A percentile compares a stretch with the other conserved stretches of the same genome.
phyloP scores from a whole-genome alignment of 1,140 invertebrate genomes.

The Doryteuthis pealeii region DNA sequence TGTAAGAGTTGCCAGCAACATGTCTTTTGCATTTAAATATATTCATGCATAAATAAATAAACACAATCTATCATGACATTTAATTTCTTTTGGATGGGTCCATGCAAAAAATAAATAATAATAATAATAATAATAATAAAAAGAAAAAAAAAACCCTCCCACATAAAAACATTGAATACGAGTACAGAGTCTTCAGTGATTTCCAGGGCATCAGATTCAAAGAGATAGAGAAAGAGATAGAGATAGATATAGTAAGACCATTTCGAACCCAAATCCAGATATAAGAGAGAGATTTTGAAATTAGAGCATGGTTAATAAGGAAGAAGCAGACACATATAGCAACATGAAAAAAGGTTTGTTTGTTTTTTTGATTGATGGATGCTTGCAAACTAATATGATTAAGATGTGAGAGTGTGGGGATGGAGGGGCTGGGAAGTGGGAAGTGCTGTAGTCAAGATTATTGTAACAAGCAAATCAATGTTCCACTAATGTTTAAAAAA shows the following conservation, averaged over 20 bases:
- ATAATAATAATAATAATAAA: too few relatives aligned
- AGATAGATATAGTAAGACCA: too few relatives aligned
- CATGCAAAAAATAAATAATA: not conserved
- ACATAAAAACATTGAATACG: not conserved
- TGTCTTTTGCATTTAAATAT: not conserved
- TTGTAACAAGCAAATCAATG: too few relatives aligned
- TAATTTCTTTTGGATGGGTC: not conserved
- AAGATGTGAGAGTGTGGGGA: too few relatives aligned
- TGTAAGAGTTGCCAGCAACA: conserved; percentile 3
- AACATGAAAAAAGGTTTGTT: not conserved
- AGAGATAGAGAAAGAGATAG: not conserved
- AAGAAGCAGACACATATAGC: not conserved
- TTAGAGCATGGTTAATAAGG: not conserved
- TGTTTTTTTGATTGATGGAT: too few relatives aligned
- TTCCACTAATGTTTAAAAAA: too few relatives aligned
- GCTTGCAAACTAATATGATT: too few relatives aligned
- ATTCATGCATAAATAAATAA: not conserved
- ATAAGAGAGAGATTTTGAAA: too few relatives aligned
- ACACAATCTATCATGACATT: not conserved
- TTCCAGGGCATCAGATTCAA: conserved; percentile 3
- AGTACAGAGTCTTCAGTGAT: conserved; percentile 17
- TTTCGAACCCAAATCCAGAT: too few relatives aligned
- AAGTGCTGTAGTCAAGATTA: too few relatives aligned
- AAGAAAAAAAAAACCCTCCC: not conserved
- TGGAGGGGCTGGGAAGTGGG: too few relatives aligned